Percentiles rank a stretch among this genome's conserved stretches.
phyloP scores from a whole-genome alignment of 2,113 vertebrate species.

The Glaucomys volans region DNA sequence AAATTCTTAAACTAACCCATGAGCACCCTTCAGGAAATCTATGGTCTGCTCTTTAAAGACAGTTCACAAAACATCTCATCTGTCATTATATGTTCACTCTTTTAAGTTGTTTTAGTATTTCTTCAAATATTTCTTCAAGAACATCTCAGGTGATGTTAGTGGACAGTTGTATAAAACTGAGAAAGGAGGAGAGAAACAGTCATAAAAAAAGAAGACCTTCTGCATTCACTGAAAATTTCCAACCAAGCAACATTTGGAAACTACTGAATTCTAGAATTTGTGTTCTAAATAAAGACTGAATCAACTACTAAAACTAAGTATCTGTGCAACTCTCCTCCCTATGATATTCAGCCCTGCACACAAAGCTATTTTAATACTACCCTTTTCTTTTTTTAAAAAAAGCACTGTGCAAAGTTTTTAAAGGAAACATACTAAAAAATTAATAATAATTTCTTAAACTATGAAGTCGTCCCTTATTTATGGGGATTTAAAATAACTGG shows the following conservation, averaged over 20 bases:
- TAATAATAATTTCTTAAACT: conserved; percentile 23
- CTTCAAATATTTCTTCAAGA: conserved; percentile 41
- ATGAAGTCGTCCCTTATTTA: conserved; percentile 17
- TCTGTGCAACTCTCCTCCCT: background rate
- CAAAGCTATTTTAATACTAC: conserved; percentile 17
- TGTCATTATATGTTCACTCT: background rate
- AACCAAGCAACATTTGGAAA: conserved; percentile 51
- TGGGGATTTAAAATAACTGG: background rate
- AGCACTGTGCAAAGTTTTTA: conserved; percentile 5
- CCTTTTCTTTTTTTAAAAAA: background rate
- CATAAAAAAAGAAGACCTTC: background rate
- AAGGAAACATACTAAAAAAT: background rate
- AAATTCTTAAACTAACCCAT: background rate
- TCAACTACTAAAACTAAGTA: conserved; percentile 52
- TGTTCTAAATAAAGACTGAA: conserved; percentile 14
- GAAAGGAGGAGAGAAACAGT: background rate
- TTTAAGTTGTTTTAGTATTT: conserved; percentile 1
- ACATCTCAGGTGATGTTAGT: background rate
- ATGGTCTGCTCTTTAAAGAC: background rate
- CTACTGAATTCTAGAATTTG: background rate
- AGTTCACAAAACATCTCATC: background rate
- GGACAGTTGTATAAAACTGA: background rate
- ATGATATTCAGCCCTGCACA: background rate
- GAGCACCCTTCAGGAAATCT: background rate
- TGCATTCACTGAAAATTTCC: background rate